Conservation (phyloP, 2,888 invertebrate species). For the Boloria euphrosyne region DNA sequence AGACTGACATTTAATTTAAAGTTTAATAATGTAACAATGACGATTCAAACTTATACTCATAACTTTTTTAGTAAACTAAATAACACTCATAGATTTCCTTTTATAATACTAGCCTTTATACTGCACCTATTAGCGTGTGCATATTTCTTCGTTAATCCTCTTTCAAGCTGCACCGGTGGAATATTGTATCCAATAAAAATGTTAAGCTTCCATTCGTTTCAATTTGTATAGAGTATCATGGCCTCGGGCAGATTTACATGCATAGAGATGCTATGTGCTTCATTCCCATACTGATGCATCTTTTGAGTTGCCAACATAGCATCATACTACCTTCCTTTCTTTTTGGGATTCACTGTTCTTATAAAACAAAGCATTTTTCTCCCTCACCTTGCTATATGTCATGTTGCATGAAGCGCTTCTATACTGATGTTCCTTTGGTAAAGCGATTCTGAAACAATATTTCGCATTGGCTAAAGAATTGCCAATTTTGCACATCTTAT, state of each 20-base stretch:
- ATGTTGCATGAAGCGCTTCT: too few relatives aligned
- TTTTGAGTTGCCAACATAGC: constrained; percentile 42
- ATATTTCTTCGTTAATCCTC: constrained; percentile 39
- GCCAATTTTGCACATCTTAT: too few relatives aligned
- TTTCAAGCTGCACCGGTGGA: constrained; percentile 33
- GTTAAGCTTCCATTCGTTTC: constrained; percentile 67
- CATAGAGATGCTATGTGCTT: constrained; percentile 67
- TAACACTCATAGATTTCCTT: neutral
- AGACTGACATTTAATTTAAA: too few relatives aligned
- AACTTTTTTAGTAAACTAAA: neutral
- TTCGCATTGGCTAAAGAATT: too few relatives aligned
- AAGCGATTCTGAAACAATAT: too few relatives aligned
- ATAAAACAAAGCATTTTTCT: neutral
- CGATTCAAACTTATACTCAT: too few relatives aligned
- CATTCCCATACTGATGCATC: constrained; percentile 55
- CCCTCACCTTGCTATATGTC: too few relatives aligned
- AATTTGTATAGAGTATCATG: constrained; percentile 67
- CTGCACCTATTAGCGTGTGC: constrained; percentile 20
- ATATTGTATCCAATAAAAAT: constrained; percentile 67
- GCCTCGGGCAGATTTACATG: constrained; percentile 70
- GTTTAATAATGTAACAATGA: too few relatives aligned
- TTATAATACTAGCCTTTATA: constrained; percentile 1
- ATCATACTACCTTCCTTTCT: constrained; percentile 34
- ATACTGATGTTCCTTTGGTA: too few relatives aligned
- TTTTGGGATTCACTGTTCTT: constrained; percentile 32